These are phyloP conservation scores for Eulemur albifrons DNA, from an alignment of 2,797 vertebrate species.

Conservation along the genomic window DNA sequence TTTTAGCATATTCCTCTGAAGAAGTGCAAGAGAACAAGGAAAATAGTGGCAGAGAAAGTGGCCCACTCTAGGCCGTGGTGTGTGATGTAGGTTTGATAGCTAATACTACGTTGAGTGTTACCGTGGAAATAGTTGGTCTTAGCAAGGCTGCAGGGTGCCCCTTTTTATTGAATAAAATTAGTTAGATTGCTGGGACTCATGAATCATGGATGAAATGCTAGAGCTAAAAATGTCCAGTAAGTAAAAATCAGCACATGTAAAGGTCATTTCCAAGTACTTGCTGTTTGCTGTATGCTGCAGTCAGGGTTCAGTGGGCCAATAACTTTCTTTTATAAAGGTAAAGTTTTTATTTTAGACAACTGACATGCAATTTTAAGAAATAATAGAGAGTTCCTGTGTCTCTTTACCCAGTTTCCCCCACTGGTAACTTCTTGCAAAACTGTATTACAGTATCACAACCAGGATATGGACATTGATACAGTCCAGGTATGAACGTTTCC, in stretches of 20 bases:
- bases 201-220: not conserved
- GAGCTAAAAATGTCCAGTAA: slow-evolving; percentile 36
- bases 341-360: slow-evolving; percentile 24
- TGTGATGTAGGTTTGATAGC: slow-evolving; percentile 22
- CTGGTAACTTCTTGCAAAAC: not conserved
- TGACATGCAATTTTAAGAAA: not conserved
- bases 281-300: not conserved
- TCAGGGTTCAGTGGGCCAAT: not conserved
- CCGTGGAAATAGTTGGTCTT: slow-evolving; percentile 75
- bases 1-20: not conserved
- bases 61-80: not conserved
- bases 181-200: slow-evolving; percentile 47
- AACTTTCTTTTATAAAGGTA: not conserved
- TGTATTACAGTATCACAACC: not conserved
- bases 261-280: slow-evolving; percentile 25
- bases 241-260: not conserved
- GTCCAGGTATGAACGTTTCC: not conserved
- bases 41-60: not conserved
- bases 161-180: slow-evolving; percentile 69
- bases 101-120: not conserved
- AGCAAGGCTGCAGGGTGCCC: slow-evolving; percentile 54
- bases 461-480: not conserved
- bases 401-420: not conserved
- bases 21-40: not conserved
- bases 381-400: not conserved